A percentile compares a stretch with the other conserved stretches of the same genome.
These are phyloP conservation scores for Apodemus sylvaticus DNA, from an alignment of 2,113 vertebrate species.

Conservation along the genomic window DNA sequence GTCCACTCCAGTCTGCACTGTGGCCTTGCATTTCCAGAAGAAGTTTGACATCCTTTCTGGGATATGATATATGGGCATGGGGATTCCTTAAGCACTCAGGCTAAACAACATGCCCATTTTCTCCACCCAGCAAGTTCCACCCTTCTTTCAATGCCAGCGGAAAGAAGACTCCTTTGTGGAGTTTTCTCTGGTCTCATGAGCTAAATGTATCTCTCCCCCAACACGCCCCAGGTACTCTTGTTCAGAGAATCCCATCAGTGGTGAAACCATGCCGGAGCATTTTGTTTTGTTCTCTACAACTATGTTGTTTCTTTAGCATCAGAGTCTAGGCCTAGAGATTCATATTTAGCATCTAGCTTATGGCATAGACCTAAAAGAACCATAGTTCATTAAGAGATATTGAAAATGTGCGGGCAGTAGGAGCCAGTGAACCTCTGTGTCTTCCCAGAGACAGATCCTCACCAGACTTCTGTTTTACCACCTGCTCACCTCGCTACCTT, in stretches of 20 bases:
- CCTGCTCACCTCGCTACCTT: background rate
- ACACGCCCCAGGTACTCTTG: background rate
- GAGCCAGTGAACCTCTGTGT: background rate
- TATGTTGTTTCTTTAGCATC: background rate
- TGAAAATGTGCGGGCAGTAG: background rate
- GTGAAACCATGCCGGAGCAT: background rate
- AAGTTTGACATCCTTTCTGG: background rate
- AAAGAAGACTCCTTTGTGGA: background rate
- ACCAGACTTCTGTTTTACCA: background rate
- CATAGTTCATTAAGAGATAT: background rate
- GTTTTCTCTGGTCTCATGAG: background rate
- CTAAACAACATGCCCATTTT: background rate
- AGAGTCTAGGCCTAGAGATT: background rate
- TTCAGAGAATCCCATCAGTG: background rate
- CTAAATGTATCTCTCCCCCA: background rate
- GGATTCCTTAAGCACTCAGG: background rate
- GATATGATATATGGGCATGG: background rate
- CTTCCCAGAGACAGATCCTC: background rate
- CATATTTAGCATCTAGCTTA: background rate
- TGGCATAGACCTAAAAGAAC: background rate
- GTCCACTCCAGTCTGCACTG: background rate
- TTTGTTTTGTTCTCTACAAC: background rate
- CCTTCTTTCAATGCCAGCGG: background rate
- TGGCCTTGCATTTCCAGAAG: background rate
- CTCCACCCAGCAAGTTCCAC: background rate